Base-by-base conservation (phyloP, 1,140 invertebrate species). In the Aphelenchoides besseyi region DNA sequence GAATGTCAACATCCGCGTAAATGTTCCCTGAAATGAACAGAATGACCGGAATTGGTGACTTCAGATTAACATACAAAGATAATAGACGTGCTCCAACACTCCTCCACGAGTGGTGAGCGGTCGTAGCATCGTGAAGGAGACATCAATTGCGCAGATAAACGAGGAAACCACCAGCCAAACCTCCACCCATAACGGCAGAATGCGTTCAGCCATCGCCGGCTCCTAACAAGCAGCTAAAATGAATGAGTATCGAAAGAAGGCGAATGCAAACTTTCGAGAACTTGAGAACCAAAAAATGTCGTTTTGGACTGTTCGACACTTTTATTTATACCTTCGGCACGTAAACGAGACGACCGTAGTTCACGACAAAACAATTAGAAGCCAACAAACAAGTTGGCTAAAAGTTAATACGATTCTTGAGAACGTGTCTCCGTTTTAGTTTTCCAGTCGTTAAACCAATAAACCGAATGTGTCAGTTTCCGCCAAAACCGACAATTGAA, bases 1-100 rank as follows among this genome's bases (percentile, higher is more conserved):
- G 81, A 2, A 78, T 55, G 68, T 82, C 80, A n/a, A 82, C 81
- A 26, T 75, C 73, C 16, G 78, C 66, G 64, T 82, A 82, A 48
- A 83, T 69, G 54, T 82, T 75, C 80, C 80, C 80, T 81, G 41
- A 54, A 80, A 67, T 33, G n/a, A n/a, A 41, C 41, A 32, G 16
- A 8, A 29, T n/a, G 23, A 9, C 70, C 53, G 28, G 30, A 0
- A 2, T 48, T n/a, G n/a, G 23, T 54, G 5, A 71, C 70, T 72
- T 8, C 29, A 33, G n/a, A 12, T 29, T 63, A 35, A 52, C 78
- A 73, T 64, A 80, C 79, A 80, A 64, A 70, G 69, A 52, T 74
- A 73, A 62, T 77, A 80, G 28, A 81, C 35, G 36, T 69, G 61
- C 26, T 72, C 74, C 3, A 79, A 63, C 5, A 62, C 33, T 16